These are phyloP conservation scores for Larimichthys polyactis DNA, from an alignment of 2,113 vertebrate species.

Conservation along the genomic window DNA sequence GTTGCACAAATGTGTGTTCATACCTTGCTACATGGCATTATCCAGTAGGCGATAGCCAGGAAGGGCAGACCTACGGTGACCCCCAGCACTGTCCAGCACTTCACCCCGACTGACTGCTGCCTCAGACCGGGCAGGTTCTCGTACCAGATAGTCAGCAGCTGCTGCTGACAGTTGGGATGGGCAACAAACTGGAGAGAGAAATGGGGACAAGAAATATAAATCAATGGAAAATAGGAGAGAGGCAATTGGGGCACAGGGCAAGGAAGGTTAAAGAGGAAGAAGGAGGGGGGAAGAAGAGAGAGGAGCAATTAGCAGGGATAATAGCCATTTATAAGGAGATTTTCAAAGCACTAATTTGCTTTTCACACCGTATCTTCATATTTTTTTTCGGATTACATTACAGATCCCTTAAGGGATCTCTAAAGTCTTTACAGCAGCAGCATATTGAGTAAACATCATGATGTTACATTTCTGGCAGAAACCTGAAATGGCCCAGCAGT, in stretches of 20 bases:
- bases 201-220: neutral
- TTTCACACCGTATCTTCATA: neutral
- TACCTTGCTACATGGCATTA: constrained; percentile 98
- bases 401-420: neutral
- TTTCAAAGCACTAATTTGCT: neutral
- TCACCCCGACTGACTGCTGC: constrained; percentile 96
- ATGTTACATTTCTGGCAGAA: neutral
- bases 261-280: neutral
- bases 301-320: neutral
- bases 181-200: constrained; percentile 90
- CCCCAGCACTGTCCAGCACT: constrained; percentile 95
- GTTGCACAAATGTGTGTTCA: neutral
- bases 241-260: neutral
- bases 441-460: constrained; percentile 3
- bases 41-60: constrained; percentile 97
- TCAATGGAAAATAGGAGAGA: neutral
- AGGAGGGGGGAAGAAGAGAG: neutral
- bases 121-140: constrained; percentile 95
- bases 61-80: constrained; percentile 95
- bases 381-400: neutral
- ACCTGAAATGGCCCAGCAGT: constrained; percentile 2
- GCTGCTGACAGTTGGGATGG: constrained; percentile 98
- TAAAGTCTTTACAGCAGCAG: constrained; percentile 1
- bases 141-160: constrained; percentile 97
- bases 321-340: neutral